These are phyloP conservation scores for Phaethornis superciliosus DNA, from an alignment of 2,113 vertebrate species.

Conservation along the genomic window DNA sequence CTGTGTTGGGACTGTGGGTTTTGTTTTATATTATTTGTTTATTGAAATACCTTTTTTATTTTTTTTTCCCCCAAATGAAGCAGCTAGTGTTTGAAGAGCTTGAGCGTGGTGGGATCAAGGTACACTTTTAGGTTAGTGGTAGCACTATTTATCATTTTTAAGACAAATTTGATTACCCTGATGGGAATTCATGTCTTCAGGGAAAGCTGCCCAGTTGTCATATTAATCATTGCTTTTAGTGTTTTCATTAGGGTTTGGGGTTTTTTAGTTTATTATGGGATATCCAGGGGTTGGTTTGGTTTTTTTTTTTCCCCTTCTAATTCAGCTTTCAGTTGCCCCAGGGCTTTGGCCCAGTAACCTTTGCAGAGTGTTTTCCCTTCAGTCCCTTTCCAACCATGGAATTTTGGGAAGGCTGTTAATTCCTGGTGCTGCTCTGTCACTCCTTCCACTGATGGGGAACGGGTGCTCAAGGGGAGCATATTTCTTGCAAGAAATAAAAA, in stretches of 20 bases:
- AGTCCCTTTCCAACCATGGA: background rate
- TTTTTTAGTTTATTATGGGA: conserved; percentile 58
- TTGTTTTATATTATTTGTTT: conserved; percentile 71
- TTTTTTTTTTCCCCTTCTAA: conserved; percentile 24
- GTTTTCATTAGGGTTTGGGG: conserved; percentile 61
- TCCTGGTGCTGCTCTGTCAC: background rate
- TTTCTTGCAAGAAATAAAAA: background rate
- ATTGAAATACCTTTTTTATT: conserved; percentile 30
- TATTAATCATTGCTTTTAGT: conserved; percentile 68
- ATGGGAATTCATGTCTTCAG: conserved; percentile 59
- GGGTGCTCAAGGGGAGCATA: background rate
- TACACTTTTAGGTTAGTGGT: conserved; percentile 54
- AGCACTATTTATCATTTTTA: conserved; percentile 57
- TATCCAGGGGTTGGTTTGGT: background rate
- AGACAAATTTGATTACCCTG: conserved; percentile 55
- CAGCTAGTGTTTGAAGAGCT: conserved; percentile 53
- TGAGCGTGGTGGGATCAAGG: conserved; percentile 31
- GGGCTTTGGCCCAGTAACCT: conserved; percentile 48
- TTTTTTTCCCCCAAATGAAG: conserved; percentile 19
- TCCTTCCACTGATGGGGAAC: background rate
- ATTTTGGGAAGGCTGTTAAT: background rate
- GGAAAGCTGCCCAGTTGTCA: conserved; percentile 61
- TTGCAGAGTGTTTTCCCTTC: conserved; percentile 23
- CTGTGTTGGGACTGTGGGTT: conserved; percentile 45
- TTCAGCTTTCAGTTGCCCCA: conserved; percentile 35